Evolutionary conservation across 2,113 vertebrate genomes (phyloP).

Genomic region (Lepus europaeus): DNA sequence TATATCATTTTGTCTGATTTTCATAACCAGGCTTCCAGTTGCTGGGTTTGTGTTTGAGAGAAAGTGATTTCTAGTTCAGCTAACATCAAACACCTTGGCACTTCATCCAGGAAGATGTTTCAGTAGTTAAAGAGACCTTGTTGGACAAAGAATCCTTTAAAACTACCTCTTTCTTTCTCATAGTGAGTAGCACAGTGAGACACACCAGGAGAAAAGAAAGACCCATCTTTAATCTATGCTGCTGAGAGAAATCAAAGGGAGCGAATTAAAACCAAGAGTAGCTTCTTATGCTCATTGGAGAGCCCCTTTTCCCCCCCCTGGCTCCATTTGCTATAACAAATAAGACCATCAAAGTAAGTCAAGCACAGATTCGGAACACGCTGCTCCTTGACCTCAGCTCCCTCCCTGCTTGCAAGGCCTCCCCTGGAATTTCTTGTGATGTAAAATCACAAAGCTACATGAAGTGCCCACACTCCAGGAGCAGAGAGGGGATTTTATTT

Average conservation of each 20-base stretch:
- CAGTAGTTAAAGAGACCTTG: conserved; percentile 70
- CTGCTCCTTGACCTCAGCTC: conserved; percentile 73
- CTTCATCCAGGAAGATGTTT: conserved; percentile 49
- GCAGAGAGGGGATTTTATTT: conserved; percentile 76
- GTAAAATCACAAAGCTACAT: conserved; percentile 81
- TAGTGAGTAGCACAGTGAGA: conserved; percentile 74
- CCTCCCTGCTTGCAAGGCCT: conserved; percentile 49
- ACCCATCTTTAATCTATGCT: conserved; percentile 86
- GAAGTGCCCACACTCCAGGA: conserved; percentile 66
- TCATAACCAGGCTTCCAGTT: not conserved
- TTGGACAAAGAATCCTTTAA: conserved; percentile 87
- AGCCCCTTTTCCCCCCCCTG: conserved; percentile 75
- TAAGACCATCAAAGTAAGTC: conserved; percentile 87
- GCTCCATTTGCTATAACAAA: conserved; percentile 86
- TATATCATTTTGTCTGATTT: conserved; percentile 2
- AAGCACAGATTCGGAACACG: conserved; percentile 76
- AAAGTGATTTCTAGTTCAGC: conserved; percentile 78
- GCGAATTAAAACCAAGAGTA: conserved; percentile 86
- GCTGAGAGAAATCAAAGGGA: conserved; percentile 85
- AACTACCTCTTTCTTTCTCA: conserved; percentile 81
- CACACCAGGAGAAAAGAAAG: conserved; percentile 75
- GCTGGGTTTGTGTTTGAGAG: conserved; percentile 71
- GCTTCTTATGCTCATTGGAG: conserved; percentile 85
- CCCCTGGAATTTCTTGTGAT: conserved; percentile 83
- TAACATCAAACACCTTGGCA: conserved; percentile 59